A percentile compares a stretch with the other conserved stretches of the same genome.
These are phyloP conservation scores for Tylochromis polylepis DNA, from an alignment of 2,113 vertebrate species.

Conservation along the genomic window DNA sequence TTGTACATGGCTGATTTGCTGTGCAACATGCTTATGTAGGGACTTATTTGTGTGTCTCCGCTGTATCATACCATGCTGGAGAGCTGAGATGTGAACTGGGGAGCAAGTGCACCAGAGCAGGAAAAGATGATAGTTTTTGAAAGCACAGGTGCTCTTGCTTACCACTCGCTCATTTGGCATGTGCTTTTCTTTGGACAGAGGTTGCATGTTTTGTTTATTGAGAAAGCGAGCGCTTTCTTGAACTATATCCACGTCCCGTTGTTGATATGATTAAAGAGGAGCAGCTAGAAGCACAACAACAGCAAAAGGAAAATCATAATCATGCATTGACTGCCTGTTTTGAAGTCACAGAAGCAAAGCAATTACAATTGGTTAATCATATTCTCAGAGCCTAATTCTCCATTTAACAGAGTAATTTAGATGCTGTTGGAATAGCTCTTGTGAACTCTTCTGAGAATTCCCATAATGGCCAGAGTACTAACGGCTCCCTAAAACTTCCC, in stretches of 20 bases:
- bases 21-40: constrained; percentile 28
- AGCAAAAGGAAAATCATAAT: neutral
- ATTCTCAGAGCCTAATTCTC: constrained; percentile 56
- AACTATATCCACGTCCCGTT: neutral
- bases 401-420: constrained; percentile 62
- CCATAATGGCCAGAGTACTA: constrained; percentile 43
- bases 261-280: neutral
- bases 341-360: constrained; percentile 46
- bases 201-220: neutral
- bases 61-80: constrained; percentile 14
- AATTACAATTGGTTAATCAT: constrained; percentile 62
- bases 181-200: neutral
- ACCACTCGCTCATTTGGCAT: neutral
- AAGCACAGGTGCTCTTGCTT: constrained; percentile 31
- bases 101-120: constrained; percentile 33
- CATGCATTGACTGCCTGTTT: constrained; percentile 18
- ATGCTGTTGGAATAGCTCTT: constrained; percentile 55
- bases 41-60: constrained; percentile 31
- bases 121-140: constrained; percentile 32
- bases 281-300: neutral
- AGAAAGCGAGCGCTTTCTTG: neutral
- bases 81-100: constrained; percentile 5
- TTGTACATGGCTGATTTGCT: constrained; percentile 57
- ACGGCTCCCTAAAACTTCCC: constrained; percentile 51
- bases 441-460: constrained; percentile 58